Evolutionary conservation across 2,797 vertebrate genomes (phyloP), one percentile per base, ranked within the genome.

Genomic region (Phrynocephalus forsythii): DNA sequence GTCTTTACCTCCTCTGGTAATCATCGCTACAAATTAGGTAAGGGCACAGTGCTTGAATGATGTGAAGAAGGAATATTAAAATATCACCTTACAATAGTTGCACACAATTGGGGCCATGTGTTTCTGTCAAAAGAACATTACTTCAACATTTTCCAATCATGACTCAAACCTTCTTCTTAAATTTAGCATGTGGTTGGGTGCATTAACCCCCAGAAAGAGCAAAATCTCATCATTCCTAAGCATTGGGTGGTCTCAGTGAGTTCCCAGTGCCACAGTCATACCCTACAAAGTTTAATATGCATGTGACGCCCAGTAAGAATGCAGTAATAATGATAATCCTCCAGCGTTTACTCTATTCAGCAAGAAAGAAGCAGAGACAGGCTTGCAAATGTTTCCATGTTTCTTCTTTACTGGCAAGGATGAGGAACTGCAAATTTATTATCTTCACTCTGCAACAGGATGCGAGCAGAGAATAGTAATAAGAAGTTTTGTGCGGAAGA

Each of bases 61-160:
- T 13, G 85, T 89, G n/a, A 15, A 76, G 15, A 85, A 80, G 0
- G 30, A 86, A 75, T 78, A 0, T 13, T 84, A 69, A 84, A 72
- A 7, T 88, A 24, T 82, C 1, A 86, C 67, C 82, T 56, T 48
- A 28, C 38, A 13, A 50, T 82, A 79, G 38, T 79, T 90, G 50
- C 38, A 72, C 38, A 87, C 24, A 67, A 33, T 52, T 79, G 75
- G 7, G 33, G 5, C 48, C 33, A 44, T 72, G 60, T 73, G 68
- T 83, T 88, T 15, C 0, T 13, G 6, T 9, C 73, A 24, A 60
- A 28, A 15, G 67, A 9, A 24, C 83, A 91, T 76, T 18, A 63
- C 69, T 33, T 6, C 3, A 77, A 18, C 13, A 38, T 82, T 72
- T 69, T 6, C 3, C 20, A 87, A 4, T 18, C 3, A 9, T 83